Conservation (phyloP, 2,888 invertebrate genomes). For the Neria commutata region DNA sequence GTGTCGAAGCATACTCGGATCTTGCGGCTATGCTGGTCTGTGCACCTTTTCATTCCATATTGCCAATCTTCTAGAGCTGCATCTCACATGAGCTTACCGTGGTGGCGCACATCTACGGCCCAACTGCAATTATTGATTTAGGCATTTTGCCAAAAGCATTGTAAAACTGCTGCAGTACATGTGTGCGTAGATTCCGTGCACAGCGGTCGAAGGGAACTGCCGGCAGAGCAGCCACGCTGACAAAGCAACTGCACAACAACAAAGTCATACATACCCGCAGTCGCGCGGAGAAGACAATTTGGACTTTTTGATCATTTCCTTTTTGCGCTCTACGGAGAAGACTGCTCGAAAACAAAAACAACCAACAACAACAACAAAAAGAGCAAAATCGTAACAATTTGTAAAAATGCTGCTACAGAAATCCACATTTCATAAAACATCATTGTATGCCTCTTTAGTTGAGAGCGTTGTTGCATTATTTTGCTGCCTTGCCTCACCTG, state of each 20-base stretch:
- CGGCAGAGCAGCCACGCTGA: not conserved
- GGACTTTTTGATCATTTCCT: too few species aligned
- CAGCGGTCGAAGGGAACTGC: not conserved
- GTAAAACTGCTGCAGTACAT: not conserved
- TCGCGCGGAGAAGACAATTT: too few species aligned
- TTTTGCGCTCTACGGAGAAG: too few species aligned
- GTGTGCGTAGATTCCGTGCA: conserved; percentile 9
- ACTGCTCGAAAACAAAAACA: not conserved
- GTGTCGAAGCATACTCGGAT: too few species aligned
- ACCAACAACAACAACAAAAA: not conserved
- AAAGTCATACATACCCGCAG: not conserved
- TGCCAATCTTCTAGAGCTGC: too few species aligned
- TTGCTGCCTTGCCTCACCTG: too few species aligned
- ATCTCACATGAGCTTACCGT: too few species aligned
- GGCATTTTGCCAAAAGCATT: conserved; percentile 38
- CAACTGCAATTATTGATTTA: conserved; percentile 36
- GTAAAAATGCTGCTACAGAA: not conserved
- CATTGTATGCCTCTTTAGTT: not conserved
- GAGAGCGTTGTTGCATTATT: not conserved
- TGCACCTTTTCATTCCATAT: too few species aligned
- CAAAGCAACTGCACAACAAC: not conserved
- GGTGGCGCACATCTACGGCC: not conserved
- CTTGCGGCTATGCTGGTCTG: too few species aligned
- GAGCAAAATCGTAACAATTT: not conserved
- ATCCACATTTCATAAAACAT: not conserved